Conservation (phyloP, 1,140 invertebrate genomes). For the Mizuhopecten yessoensis region DNA sequence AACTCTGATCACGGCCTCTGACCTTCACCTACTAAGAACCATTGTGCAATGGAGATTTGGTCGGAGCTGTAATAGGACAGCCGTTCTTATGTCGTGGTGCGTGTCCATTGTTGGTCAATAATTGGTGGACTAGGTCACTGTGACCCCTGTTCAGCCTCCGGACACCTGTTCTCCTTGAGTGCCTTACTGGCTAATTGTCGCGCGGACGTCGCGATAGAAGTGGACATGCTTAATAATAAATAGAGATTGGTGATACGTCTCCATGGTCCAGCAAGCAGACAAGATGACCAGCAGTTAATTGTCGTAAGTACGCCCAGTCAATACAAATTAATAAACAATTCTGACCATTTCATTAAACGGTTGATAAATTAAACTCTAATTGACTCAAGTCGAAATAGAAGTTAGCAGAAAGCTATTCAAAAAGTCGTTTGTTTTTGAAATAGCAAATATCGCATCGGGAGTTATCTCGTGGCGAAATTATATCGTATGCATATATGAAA, state of each 20-base stretch:
- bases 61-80: background rate
- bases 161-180: constrained; percentile 37
- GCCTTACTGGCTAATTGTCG: constrained; percentile 37
- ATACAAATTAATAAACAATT: constrained; percentile 17
- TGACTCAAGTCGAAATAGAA: background rate
- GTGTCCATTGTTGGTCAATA: constrained; percentile 33
- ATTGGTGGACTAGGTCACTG: background rate
- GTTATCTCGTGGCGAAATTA: too few species aligned
- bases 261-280: background rate
- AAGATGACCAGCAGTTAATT: constrained; percentile 20
- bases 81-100: constrained; percentile 16
- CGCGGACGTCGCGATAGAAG: constrained; percentile 19
- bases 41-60: constrained; percentile 11
- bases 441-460: too few species aligned
- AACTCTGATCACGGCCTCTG: constrained; percentile 20
- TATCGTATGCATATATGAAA: too few species aligned
- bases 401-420: background rate
- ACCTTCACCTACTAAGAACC: background rate
- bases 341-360: background rate
- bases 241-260: background rate
- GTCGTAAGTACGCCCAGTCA: background rate
- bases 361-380: constrained; percentile 26
- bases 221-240: constrained; percentile 35
- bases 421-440: background rate
- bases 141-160: background rate